Percentiles rank a stretch among this genome's conserved stretches.
These are phyloP conservation scores for Prunella fulvescens DNA, from an alignment of 2,113 vertebrate species.

Conservation along the genomic window DNA sequence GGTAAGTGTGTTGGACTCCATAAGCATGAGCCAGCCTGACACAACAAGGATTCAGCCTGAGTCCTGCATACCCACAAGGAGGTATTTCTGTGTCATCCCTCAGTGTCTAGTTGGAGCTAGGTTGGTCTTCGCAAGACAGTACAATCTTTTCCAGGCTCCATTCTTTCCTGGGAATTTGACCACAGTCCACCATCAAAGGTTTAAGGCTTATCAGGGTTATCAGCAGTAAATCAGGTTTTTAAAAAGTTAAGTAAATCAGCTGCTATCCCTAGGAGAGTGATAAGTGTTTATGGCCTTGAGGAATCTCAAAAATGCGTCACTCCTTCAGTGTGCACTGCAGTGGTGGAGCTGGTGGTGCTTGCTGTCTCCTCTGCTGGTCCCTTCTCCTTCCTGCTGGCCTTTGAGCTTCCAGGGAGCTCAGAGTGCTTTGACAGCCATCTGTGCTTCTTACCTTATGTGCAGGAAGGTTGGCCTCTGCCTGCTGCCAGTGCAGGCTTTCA, in stretches of 20 bases:
- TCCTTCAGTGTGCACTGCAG: not conserved
- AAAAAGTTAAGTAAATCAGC: not conserved
- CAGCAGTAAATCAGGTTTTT: not conserved
- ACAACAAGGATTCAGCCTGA: not conserved
- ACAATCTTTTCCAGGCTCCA: not conserved
- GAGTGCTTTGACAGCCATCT: not conserved
- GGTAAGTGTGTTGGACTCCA: not conserved
- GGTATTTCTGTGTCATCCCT: not conserved
- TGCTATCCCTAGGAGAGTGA: not conserved
- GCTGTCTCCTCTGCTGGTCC: not conserved
- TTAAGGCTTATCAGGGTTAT: not conserved
- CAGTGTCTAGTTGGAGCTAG: not conserved
- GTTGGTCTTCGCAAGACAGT: not conserved
- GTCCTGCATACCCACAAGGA: not conserved
- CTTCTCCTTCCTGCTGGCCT: not conserved
- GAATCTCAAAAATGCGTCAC: not conserved
- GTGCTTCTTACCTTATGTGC: not conserved
- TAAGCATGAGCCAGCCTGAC: not conserved
- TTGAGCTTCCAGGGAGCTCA: not conserved
- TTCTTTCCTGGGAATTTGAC: not conserved
- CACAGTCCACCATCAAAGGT: not conserved
- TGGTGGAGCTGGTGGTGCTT: not conserved
- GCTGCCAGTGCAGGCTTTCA: not conserved
- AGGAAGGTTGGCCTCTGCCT: not conserved
- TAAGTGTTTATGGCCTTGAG: not conserved